Base-by-base conservation (phyloP, 1,140 invertebrate species). In the Campodea augens region DNA sequence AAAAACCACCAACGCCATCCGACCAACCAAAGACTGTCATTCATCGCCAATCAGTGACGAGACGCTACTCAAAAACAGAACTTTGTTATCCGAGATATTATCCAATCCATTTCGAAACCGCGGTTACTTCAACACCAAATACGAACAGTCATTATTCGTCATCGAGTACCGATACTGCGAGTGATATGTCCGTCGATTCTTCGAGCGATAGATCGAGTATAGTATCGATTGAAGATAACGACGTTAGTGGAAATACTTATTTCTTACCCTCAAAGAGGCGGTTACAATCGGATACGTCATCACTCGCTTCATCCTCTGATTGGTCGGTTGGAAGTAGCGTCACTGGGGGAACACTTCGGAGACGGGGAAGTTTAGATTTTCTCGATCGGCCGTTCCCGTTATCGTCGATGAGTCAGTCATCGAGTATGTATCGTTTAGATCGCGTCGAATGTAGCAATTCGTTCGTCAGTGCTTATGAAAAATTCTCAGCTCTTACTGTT, bases 161-260 rank as follows among this genome's bases (percentile, higher is more conserved):
- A n/a, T n/a, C n/a, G n/a, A n/a, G n/a, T n/a, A n/a, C n/a, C n/a
- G n/a, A n/a, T n/a, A n/a, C n/a, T n/a, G n/a, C n/a, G n/a, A n/a
- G n/a, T n/a, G n/a, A n/a, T n/a, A 69, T 71, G 49, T 71, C 70
- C 1, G 67, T 68, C 10, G 70, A 72, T 50, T 70, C 68, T 12
- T 66, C 65, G 22, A 69, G 68, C 49, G 70, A 72, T 49, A 60
- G 70, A 3, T 70, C 67, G 43, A 69, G 67, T 49, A 70, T 71
- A 38, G 56, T 60, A 29, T 72, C 70, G 23, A 62, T 69, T 24
- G 70, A 72, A 47, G 68, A 70, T 41, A 46, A 68, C 4, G 68
- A 69, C 24, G 65, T 20, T 5, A 18, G 39, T 5, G 22, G n/a
- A 5, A 19, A 20, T 18, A 24, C 18, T 41, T 5, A 1, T 13